Evolutionary conservation across 2,888 invertebrate species (phyloP), one percentile per base, ranked within the genome.

Genomic region (Mesorhabditis belari): DNA sequence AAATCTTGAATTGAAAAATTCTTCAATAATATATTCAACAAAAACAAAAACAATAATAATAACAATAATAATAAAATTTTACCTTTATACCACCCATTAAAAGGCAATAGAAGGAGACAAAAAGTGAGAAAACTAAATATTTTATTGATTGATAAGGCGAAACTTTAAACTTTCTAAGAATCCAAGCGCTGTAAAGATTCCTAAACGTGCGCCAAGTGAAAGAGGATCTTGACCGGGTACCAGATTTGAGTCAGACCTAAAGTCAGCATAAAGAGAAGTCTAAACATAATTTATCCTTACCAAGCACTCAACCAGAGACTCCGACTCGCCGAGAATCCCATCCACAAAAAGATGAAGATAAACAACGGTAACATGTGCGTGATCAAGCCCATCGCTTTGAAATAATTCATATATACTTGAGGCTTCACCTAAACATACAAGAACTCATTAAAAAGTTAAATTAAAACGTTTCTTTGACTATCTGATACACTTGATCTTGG

Each of bases 241-340:
- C 5, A 66, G 65, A 53, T 77, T 77, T 49, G 76, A 79, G 58
- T 79, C 75, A 3, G 79, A 79, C 73, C 65, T 65, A 28, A 24
- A 50, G 3, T 57, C 12, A 9, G 17, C 24, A 4, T 3, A n/a
- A 35, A n/a, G n/a, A n/a, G 50, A 21, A 25, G 1, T 49, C 51
- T 27, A 2, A 21, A 52, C 17, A 4, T 6, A 53, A 27, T 2
- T 21, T 27, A 5, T 6, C 19, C 49, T 3, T 23, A 65, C 76
- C 79, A 79, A 26, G 66, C 72, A 28, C 77, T 74, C n/a, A 79
- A 65, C 79, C 79, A 79, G 19, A 79, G 60, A 58, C 73, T 74
- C 54, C 79, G 63, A 5, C 54, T 55, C 77, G 77, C 77, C 27
- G 74, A 69, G 25, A 75, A 69, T 6, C 61, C 49, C 12, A 72